Base-by-base conservation (phyloP, 1,140 invertebrate species). In the Agrilus planipennis region DNA sequence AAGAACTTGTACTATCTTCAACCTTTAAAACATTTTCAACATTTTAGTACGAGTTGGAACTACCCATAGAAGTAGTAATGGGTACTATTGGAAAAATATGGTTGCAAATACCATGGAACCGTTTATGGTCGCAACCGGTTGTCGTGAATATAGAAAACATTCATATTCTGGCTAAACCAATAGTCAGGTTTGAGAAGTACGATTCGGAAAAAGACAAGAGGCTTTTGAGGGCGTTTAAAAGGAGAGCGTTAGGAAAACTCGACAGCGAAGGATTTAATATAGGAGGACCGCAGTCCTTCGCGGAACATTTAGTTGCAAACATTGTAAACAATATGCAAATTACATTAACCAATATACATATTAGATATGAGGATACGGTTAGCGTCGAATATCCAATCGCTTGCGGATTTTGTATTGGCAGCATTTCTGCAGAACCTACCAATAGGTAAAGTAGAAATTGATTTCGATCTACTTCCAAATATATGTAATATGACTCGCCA, bases 301-400 rank as follows among this genome's bases (percentile, higher is more conserved):
- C 83, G 45, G 79, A 85, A 58, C 79, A 78, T 55, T 58, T 87
- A 28, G 66, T 79, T 30, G 76, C 80, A 12, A 82, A 79, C 12
- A 73, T 86, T 7, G 67, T 86, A 39, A 86, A 85, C 58, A 86
- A 85, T 60, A 67, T 89, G 28, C 83, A 88, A 65, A 75, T 90
- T 20, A 82, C 75, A 42, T 69, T 89, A 10, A 75, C 76, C 34
- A 85, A 86, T 58, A 72, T 90, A 35, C 85, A 90, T 60, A 71
- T 90, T 34, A 70, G 86, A 50, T 90, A 87, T 51, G 85, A 89
- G 57, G 85, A 89, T 57, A 64, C 79, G 44, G 74, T 73, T 34
- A 77, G 75, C 35, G 73, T 70, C 20, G 71, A 75, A 41, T 71
- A 71, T 27, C 73, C 79, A 6, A 67, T 86, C 53, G 75, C 82